A percentile compares a stretch with the other conserved stretches of the same genome.
Conservation (phyloP, 2,113 vertebrate genomes). For the Acrocephalus arundinaceus region DNA sequence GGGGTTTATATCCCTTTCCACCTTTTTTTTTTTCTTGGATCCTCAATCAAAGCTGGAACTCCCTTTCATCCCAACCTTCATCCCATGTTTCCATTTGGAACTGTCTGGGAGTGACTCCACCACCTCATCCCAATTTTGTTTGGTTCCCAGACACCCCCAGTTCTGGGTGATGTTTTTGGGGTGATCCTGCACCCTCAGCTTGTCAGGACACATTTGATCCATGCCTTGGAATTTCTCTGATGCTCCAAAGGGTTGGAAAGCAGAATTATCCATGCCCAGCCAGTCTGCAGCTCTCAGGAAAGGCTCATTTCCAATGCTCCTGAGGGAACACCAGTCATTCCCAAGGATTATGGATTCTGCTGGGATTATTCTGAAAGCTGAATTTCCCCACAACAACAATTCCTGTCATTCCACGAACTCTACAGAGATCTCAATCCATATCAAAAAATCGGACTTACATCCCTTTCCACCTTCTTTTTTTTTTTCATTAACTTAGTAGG, state of each 20-base stretch:
- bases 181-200: neutral
- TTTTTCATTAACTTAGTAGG: too few species aligned
- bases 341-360: too few species aligned
- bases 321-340: neutral
- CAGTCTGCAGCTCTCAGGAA: neutral
- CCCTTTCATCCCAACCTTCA: neutral
- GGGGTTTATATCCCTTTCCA: neutral
- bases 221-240: neutral
- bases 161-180: neutral
- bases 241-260: neutral
- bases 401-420: too few species aligned
- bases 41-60: neutral
- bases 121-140: neutral
- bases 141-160: neutral
- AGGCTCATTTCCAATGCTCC: neutral
- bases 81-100: neutral
- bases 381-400: too few species aligned
- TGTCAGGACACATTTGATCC: neutral
- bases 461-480: too few species aligned
- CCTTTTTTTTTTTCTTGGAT: fast-evolving
- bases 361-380: too few species aligned
- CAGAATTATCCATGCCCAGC: neutral
- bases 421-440: too few species aligned
- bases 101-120: neutral
- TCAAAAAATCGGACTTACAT: too few species aligned